Percentiles rank a stretch among this genome's conserved stretches.
phyloP scores from a whole-genome alignment of 2,797 vertebrate genomes.

The Ctenopoma kingsleyae region DNA sequence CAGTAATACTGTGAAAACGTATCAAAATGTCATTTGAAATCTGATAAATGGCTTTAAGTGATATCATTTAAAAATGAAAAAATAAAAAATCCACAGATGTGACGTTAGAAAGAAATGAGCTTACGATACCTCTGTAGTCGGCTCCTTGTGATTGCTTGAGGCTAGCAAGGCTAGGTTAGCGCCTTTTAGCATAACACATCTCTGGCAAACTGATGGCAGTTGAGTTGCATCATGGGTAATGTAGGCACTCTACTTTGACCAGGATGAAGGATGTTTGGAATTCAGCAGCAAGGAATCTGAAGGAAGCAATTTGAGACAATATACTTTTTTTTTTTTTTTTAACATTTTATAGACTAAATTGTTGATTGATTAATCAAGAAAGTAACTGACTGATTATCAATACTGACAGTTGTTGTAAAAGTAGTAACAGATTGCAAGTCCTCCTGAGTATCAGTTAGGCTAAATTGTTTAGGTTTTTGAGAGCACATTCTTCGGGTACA shows the following conservation, averaged over 20 bases:
- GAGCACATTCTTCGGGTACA: neutral
- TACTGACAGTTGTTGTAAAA: no score
- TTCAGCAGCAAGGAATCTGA: neutral
- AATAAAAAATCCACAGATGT: neutral
- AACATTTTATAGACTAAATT: no score
- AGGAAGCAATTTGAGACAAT: no score
- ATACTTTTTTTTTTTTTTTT: no score
- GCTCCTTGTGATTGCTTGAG: neutral
- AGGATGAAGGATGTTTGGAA: neutral
- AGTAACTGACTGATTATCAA: neutral
- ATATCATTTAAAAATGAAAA: neutral
- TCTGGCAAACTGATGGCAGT: no score
- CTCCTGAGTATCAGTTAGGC: no score
- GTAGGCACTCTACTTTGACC: neutral
- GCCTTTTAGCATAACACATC: neutral
- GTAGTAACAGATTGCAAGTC: no score
- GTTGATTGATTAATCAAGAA: no score
- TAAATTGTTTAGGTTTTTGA: neutral
- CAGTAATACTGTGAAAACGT: neutral
- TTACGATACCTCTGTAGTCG: neutral
- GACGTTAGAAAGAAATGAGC: neutral
- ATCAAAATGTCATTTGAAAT: no score
- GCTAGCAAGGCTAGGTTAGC: neutral
- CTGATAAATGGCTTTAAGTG: neutral
- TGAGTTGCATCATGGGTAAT: neutral